Evolutionary conservation across 1,140 invertebrate species (phyloP), one percentile per base, ranked within the genome.

Genomic region (Nephotettix cincticeps): DNA sequence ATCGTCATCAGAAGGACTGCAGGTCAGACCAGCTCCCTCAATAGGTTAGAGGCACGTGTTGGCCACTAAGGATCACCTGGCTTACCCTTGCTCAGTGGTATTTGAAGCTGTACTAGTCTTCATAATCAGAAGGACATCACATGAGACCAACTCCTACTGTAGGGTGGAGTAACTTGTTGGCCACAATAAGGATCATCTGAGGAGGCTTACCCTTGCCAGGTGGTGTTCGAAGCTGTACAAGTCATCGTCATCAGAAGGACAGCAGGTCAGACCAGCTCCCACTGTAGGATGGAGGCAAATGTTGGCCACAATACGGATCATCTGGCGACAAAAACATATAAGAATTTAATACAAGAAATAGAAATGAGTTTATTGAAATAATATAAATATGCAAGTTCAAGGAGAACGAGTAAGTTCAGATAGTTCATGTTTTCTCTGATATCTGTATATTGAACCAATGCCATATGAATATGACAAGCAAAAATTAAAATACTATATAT

Each of bases 231-330:
- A 61, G 25, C 11, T 25, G 25, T 61, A 61, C 56, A 61, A 21
- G 25, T 75, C 70, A 72, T 73, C 56, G 1, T 68, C 23, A 1
- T 75, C 72, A 23, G 71, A 67, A 23, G 64, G 75, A 0, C 69
- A 68, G 27, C 82, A 80, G 21, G 86, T 80, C 17, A 91, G 78
- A 29, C 81, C 80, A 63, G 83, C 83, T 11, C 91, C 91, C 54
- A 91, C 88, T 17, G 86, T 84, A 19, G 88, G 83, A 80, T 89
- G 89, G 43, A 92, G 88, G 40, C 88, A 87, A 80, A 91, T 86
- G 77, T 93, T 93, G 30, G 90, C 91, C 56, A 92, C 81, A 2
- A 92, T 87, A 25, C 91, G 81, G 14, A 92, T 86, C 45, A 90
- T 81, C 82, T 90, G 70, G 71, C 74, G 72, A 58, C n/a, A n/a